phyloP scores from a whole-genome alignment of 2,888 invertebrate species.

The Clivina fossor region DNA sequence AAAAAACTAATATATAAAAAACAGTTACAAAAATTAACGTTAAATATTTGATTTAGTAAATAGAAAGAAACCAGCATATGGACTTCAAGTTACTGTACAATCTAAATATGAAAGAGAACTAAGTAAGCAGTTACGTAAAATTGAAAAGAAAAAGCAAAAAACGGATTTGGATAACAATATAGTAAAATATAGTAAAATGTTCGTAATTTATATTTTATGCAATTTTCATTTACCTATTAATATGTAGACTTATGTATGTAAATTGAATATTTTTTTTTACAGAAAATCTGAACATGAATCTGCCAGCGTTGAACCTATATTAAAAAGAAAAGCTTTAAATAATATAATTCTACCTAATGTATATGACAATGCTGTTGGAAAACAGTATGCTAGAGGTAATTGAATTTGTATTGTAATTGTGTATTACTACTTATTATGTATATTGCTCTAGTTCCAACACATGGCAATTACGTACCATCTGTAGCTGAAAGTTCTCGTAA shows the following conservation, averaged over 20 bases:
- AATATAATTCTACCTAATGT: constrained; percentile 79
- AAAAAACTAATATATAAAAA: too few species aligned
- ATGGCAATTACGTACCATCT: neutral
- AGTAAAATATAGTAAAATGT: constrained; percentile 10
- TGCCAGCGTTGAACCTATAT: constrained; percentile 44
- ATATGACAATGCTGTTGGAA: constrained; percentile 82
- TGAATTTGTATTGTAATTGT: neutral
- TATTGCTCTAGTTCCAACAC: neutral
- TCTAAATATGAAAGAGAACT: constrained; percentile 80
- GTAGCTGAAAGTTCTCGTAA: constrained; percentile 41
- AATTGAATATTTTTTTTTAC: constrained; percentile 35
- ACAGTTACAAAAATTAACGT: too few species aligned
- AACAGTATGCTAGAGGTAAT: constrained; percentile 54
- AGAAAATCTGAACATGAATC: constrained; percentile 45
- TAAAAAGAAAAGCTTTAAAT: constrained; percentile 44
- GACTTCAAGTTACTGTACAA: constrained; percentile 80
- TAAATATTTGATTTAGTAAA: too few species aligned
- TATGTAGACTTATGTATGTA: too few species aligned
- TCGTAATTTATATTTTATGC: constrained; percentile 21
- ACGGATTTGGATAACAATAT: constrained; percentile 62
- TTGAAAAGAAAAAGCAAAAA: constrained; percentile 74
- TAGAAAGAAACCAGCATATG: constrained; percentile 61
- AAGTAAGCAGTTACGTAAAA: constrained; percentile 75
- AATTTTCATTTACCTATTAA: too few species aligned
- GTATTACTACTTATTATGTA: neutral